Base-by-base conservation (phyloP, 2,797 vertebrate genomes). In the Pseudotriccus pelzelni region DNA sequence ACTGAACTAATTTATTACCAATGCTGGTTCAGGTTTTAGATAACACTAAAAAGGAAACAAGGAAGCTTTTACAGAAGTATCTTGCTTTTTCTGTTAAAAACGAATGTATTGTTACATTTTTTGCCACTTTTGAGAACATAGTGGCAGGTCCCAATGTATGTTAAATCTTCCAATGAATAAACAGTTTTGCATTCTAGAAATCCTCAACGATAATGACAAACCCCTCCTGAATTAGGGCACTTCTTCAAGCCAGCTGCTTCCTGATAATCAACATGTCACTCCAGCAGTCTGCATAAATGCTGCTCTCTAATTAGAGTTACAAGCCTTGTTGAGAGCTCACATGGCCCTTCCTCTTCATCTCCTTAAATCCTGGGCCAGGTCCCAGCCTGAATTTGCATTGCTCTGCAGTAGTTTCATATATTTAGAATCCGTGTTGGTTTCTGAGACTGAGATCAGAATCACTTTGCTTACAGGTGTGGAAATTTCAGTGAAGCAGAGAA, bases 231-330 rank as follows among this genome's bases (percentile, higher is more conserved):
- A 82, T 82, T 75, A 85, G 84, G 67, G 37, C 49, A 53, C 80
- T 93, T 83, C 70, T 89, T 89, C 58, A 90, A 89, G 44, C 52
- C 92, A 94, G 84, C 90, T 96, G 89, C 93, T 96, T 92, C 77
- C 80, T 94, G 77, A 77, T 89, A 88, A 69, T 89, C 75, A 94
- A 25, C 64, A 16, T 77, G 78, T 80, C 81, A 85, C 68, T 94
- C 56, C 37, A 92, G 78, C 86, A 89, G 78, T 53, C 86, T 93
- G 75, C n/a, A 22, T 90, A 83, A 90, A 72, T 94, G 64, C 84
- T 77, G 44, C 53, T 72, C 34, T 90, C 87, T 91, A 91, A 83
- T 94, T 89, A 93, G 90, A 94, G 84, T 89, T 87, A 78, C 78
- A 68, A 43, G 39, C 62, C 56, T 96, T 88, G 63, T 92, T 49